phyloP scores from a whole-genome alignment of 92 coral and sea anemone genomes.

The Palythoa caribaeorum region DNA sequence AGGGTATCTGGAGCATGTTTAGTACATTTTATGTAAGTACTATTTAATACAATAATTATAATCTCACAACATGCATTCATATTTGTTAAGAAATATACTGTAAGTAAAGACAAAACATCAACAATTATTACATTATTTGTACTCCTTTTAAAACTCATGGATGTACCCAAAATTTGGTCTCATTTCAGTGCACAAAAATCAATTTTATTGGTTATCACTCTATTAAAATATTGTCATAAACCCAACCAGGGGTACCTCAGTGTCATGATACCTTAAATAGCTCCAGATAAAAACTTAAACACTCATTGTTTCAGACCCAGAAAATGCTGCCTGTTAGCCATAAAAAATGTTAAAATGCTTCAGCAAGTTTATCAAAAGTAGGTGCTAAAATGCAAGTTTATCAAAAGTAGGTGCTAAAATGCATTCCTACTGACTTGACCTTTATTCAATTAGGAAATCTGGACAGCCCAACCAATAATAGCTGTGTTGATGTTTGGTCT shows the following conservation, averaged over 20 bases:
- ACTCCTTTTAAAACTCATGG: no score
- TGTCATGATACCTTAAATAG: background rate
- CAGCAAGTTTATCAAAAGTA: no score
- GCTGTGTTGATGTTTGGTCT: constrained; percentile 89
- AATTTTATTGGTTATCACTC: background rate
- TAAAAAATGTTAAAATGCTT: background rate
- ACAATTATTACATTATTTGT: no score
- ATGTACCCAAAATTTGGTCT: background rate
- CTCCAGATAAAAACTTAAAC: background rate
- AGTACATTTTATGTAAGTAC: constrained; percentile 65
- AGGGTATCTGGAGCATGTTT: constrained; percentile 73
- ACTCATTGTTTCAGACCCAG: background rate
- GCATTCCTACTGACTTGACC: background rate
- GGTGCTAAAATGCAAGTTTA: no score
- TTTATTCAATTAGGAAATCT: constrained; percentile 76
- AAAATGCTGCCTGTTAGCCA: background rate
- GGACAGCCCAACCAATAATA: constrained; percentile 91
- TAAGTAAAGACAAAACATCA: no score
- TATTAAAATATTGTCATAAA: background rate
- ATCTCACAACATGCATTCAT: background rate
- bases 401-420: background rate
- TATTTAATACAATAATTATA: background rate
- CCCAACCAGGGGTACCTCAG: background rate
- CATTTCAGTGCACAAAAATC: background rate
- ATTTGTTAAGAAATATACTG: no score